Base-by-base conservation (phyloP, 2,113 vertebrate species). In the Pantherophis guttatus region DNA sequence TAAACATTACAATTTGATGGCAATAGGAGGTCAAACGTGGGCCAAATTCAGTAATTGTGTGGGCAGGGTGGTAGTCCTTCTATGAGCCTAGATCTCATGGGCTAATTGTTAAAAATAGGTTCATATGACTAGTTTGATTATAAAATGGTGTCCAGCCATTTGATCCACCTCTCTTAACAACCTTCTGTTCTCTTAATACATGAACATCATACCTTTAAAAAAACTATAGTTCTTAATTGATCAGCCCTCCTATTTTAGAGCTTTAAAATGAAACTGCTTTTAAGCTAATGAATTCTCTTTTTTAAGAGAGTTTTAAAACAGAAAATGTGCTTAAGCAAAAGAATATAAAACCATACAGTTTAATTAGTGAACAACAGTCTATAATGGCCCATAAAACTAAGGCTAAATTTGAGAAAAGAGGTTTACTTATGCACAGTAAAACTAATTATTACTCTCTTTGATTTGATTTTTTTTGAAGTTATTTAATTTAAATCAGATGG, bases 351-450 rank as follows among this genome's bases (percentile, higher is more conserved):
- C 33, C 93, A 1, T 81, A 57, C 55, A 54, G 23, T 90, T 92
- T 0, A 93, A 92, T 86, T 81, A 88, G 4, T 93, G 81, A 95
- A 62, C 29, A 94, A 95, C 85, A 94, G 29, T 19, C 85, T 86
- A 93, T 91, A 93, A 92, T 92, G 33, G 91, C 94, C 8, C 39
- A n/a, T 0, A 52, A 93, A 94, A 92, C 62, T 57, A 95, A 95
- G 90, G 48, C 23, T 12, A 23, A 86, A 13, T 15, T 70, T 94
- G 90, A 93, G 1, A 26, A 93, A 93, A 33, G 93, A 87, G 65
- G 90, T 95, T 96, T 96, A 96, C 21, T 12, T 58, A 88, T 89
- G 54, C 48, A 90, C 19, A 94, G 81, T 70, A 93, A 88, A 95
- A 86, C 88, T 19, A 91, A 87, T 96, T 94, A 90, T 93, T 94